These are phyloP conservation scores for Hofmannophila pseudospretella DNA, from an alignment of 2,888 invertebrate genomes.

Conservation along the genomic window DNA sequence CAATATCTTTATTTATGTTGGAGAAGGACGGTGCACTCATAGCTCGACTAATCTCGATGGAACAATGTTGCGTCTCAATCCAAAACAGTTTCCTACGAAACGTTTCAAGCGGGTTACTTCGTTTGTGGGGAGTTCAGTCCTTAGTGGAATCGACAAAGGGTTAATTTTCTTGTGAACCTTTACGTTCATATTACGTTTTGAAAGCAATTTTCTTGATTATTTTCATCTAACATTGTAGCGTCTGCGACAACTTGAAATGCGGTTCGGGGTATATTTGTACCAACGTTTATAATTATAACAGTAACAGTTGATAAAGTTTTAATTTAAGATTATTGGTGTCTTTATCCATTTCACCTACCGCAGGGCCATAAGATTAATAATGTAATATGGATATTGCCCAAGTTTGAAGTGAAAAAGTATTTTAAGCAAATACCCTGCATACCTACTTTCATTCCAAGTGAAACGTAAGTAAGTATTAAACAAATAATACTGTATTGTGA, in stretches of 20 bases:
- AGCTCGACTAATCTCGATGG: slow-evolving; percentile 61
- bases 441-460: too few relatives aligned
- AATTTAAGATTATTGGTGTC: slow-evolving; percentile 26
- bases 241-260: slow-evolving; percentile 38
- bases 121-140: slow-evolving; percentile 18
- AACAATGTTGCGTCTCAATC: slow-evolving; percentile 70
- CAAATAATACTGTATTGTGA: too few relatives aligned
- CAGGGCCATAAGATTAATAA: slow-evolving; percentile 30
- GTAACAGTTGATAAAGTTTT: slow-evolving; percentile 33
- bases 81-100: slow-evolving; percentile 38
- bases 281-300: slow-evolving; percentile 30
- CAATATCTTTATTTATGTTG: slow-evolving; percentile 71
- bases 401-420: not conserved
- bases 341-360: slow-evolving; percentile 38
- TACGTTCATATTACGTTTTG: slow-evolving; percentile 16
- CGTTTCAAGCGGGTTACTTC: slow-evolving; percentile 20
- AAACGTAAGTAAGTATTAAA: too few relatives aligned
- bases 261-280: slow-evolving; percentile 30
- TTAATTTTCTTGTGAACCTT: slow-evolving; percentile 19
- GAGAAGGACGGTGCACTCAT: slow-evolving; percentile 62
- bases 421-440: too few relatives aligned
- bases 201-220: slow-evolving; percentile 22
- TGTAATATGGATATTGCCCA: slow-evolving; percentile 5
- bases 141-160: slow-evolving; percentile 18
- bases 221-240: slow-evolving; percentile 51